Conservation (phyloP, 2,888 invertebrate species). For the Epirrhoe tristata region DNA sequence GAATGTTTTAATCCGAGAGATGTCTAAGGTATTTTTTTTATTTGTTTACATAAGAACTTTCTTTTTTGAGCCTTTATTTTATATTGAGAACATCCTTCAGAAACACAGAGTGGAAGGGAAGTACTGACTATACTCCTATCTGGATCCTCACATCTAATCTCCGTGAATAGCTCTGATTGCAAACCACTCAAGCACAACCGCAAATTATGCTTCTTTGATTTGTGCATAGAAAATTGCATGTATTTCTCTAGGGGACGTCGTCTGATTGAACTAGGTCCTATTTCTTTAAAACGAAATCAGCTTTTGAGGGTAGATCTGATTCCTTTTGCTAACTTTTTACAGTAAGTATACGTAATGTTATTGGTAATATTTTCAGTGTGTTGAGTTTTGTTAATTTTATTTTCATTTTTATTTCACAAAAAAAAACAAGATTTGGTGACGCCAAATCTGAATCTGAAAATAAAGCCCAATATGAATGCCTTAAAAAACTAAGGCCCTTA, state of each 20-base stretch:
- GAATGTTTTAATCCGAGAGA: no score
- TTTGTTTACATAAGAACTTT: no score
- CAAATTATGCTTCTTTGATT: slow-evolving; percentile 42
- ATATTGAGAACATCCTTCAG: no score
- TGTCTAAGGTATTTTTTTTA: no score
- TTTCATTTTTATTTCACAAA: no score
- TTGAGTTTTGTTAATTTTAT: no score
- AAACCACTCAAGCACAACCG: slow-evolving; percentile 36
- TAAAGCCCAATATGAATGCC: no score
- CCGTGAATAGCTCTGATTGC: slow-evolving; percentile 38
- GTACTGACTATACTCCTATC: background rate
- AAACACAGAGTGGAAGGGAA: background rate
- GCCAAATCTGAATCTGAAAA: no score
- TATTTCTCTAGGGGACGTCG: slow-evolving; percentile 39
- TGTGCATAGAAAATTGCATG: slow-evolving; percentile 37
- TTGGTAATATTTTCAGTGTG: background rate
- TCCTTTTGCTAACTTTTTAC: slow-evolving; percentile 3
- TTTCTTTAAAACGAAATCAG: slow-evolving; percentile 5
- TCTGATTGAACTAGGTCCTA: slow-evolving; percentile 16
- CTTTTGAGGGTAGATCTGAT: background rate
- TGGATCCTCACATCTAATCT: slow-evolving; percentile 16
- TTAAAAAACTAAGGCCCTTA: no score
- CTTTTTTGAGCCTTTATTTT: no score
- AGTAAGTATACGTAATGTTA: background rate
- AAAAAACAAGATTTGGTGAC: no score